Conservation (phyloP, 2,113 vertebrate genomes). For the Odobenus rosmarus region DNA sequence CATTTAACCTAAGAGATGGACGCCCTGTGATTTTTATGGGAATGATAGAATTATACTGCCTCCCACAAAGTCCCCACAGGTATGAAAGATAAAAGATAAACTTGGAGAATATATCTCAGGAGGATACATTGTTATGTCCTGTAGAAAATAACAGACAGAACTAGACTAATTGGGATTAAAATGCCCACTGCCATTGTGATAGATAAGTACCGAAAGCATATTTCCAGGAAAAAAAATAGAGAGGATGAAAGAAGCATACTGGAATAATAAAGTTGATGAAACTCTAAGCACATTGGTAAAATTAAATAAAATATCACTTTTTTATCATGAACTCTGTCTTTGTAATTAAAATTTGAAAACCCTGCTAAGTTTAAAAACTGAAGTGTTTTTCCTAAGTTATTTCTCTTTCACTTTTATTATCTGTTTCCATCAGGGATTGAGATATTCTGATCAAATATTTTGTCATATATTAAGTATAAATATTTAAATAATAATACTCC, state of each 20-base stretch:
- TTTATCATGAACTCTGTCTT: neutral
- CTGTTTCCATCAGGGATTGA: neutral
- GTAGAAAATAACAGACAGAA: neutral
- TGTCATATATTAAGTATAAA: neutral
- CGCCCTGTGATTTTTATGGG: slow-evolving; percentile 58
- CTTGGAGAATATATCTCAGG: slow-evolving; percentile 28
- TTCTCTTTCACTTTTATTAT: neutral
- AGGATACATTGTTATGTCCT: neutral
- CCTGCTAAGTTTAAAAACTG: neutral
- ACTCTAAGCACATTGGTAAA: neutral
- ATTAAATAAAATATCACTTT: slow-evolving; percentile 4
- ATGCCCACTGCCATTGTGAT: neutral
- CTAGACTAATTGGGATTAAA: slow-evolving; percentile 49
- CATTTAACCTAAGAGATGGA: slow-evolving; percentile 57
- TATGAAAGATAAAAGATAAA: slow-evolving; percentile 49
- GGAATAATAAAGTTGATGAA: neutral
- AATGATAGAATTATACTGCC: slow-evolving; percentile 50
- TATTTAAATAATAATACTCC: neutral
- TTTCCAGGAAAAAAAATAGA: neutral
- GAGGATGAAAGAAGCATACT: neutral
- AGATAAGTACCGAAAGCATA: neutral
- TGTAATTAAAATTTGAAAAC: neutral
- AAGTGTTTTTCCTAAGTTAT: neutral
- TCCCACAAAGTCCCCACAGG: neutral
- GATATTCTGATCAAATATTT: neutral